These are phyloP conservation scores for Ichneumon xanthorius DNA, from an alignment of 2,888 invertebrate genomes.

Conservation along the genomic window DNA sequence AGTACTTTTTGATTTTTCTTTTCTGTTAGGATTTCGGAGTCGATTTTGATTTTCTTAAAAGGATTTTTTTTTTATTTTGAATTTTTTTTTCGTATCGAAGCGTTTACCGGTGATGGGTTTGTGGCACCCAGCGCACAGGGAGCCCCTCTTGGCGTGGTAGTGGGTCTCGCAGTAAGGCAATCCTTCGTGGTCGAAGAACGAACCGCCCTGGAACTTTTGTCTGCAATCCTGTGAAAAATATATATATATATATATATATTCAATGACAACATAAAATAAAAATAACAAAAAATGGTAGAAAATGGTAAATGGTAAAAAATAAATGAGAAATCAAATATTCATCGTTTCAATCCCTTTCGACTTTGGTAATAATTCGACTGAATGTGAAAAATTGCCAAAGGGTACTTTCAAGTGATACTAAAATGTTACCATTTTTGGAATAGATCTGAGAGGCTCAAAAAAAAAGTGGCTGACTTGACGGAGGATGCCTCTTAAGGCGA, in stretches of 20 bases:
- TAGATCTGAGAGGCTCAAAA: too few relatives aligned
- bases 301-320: too few relatives aligned
- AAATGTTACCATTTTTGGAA: too few relatives aligned
- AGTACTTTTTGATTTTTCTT: background rate
- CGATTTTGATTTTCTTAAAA: conserved; percentile 1
- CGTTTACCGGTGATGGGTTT: conserved; percentile 94
- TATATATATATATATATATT: background rate
- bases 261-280: conserved; percentile 14
- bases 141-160: conserved; percentile 98
- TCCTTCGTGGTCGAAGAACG: conserved; percentile 99
- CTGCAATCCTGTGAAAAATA: conserved; percentile 94
- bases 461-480: too few relatives aligned
- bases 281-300: background rate
- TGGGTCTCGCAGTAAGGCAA: conserved; percentile 99
- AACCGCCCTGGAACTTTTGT: conserved; percentile 98
- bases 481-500: too few relatives aligned
- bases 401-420: too few relatives aligned
- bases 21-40: background rate
- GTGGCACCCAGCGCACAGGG: conserved; percentile 98
- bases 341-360: too few relatives aligned
- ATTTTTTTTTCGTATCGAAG: conserved; percentile 15
- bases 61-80: too few relatives aligned
- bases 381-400: too few relatives aligned
- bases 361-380: too few relatives aligned
- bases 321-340: background rate